Evolutionary conservation across 2,888 invertebrate genomes (phyloP).

Genomic region (Drosophila paramelanica): DNA sequence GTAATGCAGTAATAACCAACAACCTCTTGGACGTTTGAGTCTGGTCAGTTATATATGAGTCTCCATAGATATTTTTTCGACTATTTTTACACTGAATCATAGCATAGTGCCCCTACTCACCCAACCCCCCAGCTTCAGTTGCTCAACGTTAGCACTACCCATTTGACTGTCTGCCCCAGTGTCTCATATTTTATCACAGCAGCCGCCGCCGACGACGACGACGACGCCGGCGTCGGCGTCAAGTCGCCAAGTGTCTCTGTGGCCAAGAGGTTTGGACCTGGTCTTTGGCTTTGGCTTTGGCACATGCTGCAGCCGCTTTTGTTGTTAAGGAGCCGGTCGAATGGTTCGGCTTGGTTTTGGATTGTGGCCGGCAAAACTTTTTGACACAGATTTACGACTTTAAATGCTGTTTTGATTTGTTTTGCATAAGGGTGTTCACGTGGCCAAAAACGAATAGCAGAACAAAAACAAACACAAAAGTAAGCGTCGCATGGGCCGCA

Average conservation of each 20-base stretch:
- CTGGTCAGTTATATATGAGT: slow-evolving; percentile 48
- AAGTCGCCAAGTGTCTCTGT: slow-evolving; percentile 77
- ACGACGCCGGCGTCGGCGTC: slow-evolving; percentile 26
- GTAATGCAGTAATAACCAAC: slow-evolving; percentile 64
- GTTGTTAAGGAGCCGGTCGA: slow-evolving; percentile 58
- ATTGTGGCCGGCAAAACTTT: slow-evolving; percentile 42
- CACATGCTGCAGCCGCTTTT: slow-evolving; percentile 75
- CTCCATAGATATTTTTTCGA: slow-evolving; percentile 40
- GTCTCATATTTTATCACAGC: slow-evolving; percentile 80
- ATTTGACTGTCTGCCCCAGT: slow-evolving; percentile 77
- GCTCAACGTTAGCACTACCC: slow-evolving; percentile 29
- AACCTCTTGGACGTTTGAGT: slow-evolving; percentile 48
- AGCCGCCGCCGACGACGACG: slow-evolving; percentile 37
- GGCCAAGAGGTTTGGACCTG: slow-evolving; percentile 60
- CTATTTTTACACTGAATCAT: slow-evolving; percentile 81
- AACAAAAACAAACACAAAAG: slow-evolving; percentile 13
- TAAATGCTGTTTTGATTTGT: slow-evolving; percentile 79
- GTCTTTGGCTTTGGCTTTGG: slow-evolving; percentile 56
- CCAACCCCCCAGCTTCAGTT: background rate
- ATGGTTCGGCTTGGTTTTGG: slow-evolving; percentile 13
- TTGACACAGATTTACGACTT: slow-evolving; percentile 81
- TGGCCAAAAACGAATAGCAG: slow-evolving; percentile 54
- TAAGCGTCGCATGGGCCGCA: slow-evolving; percentile 37
- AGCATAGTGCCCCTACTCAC: slow-evolving; percentile 21
- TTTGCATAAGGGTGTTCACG: slow-evolving; percentile 78